Base-by-base conservation (phyloP, 2,113 vertebrate species). In the Climacteris rufus region DNA sequence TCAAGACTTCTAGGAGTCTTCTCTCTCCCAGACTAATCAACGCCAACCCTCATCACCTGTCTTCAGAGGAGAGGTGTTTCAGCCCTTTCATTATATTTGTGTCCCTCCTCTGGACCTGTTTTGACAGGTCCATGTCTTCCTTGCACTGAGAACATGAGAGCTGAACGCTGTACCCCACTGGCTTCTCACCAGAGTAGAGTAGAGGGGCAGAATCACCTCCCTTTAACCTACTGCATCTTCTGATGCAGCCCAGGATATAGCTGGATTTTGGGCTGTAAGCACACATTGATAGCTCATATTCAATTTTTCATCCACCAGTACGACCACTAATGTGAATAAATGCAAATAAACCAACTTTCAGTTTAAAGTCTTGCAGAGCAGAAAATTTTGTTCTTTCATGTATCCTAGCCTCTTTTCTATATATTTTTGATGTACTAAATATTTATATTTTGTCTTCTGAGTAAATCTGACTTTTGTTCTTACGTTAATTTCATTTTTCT, bases 131-230 rank as follows among this genome's bases (percentile, higher is more conserved):
- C 10, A 13, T 12, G 14, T 50, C 24, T 13, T 24, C 49, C 17
- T 7, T 56, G 5, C 15, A 2, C 9, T 72, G 59, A n/a, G 31
- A 14, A 17, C 8, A 13, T 31, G 21, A 56, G 14, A 80, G 25
- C 7, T 42, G 14, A 10, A 37, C 1, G 1, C 42, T 72, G 11
- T 19, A 37, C 30, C 50, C 7, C 16, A 31, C 10, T 31, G 20
- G 12, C 10, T 4, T 37, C 71, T 77, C 53, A 77, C 6, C 2
- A 37, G 31, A 37, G 21, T 1, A 2, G 20, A 21, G 2, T 1
- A 39, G 23, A 56, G 8, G 31, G 17, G 6, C 6, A 60, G 33
- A 50, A 42, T 60, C 18, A 11, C 33, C 15, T 47, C n/a, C 11
- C 10, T 59, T 59, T 0, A 0, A 66, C 15, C 28, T 50, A 16